Conservation (phyloP, 2,113 vertebrate genomes). For the Triplophysa siluroides region DNA sequence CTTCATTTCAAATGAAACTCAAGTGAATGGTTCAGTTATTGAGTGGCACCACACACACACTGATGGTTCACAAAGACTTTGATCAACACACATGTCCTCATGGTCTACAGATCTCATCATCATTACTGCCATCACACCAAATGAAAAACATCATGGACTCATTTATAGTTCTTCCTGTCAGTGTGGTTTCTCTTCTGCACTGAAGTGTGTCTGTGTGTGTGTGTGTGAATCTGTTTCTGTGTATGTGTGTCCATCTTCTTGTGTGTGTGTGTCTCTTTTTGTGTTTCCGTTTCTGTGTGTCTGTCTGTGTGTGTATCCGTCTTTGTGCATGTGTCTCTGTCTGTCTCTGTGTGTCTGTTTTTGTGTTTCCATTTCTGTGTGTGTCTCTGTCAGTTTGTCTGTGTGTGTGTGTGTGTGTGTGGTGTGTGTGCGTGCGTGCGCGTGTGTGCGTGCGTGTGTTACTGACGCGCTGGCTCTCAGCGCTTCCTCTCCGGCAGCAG, state of each 20-base stretch:
- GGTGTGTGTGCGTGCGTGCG: background rate
- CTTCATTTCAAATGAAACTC: too few species aligned
- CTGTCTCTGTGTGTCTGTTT: constrained; percentile 36
- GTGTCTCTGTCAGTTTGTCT: background rate
- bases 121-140: too few species aligned
- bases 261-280: too few species aligned
- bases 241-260: background rate
- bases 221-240: background rate
- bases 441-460: background rate
- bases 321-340: background rate
- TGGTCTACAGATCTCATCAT: too few species aligned
- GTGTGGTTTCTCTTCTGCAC: too few species aligned
- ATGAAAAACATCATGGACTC: too few species aligned
- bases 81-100: too few species aligned
- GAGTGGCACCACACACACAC: too few species aligned
- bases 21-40: too few species aligned
- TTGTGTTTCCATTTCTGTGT: background rate
- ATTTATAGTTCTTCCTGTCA: too few species aligned
- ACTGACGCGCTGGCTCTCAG: constrained; percentile 86
- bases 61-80: too few species aligned
- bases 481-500: constrained; percentile 81
- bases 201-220: too few species aligned
- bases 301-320: background rate
- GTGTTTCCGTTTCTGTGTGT: constrained; percentile 56
- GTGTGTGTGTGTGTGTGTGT: background rate